Evolutionary conservation across 92 coral and sea anemone species (phyloP).

Genomic region (Heliopora coerulea): DNA sequence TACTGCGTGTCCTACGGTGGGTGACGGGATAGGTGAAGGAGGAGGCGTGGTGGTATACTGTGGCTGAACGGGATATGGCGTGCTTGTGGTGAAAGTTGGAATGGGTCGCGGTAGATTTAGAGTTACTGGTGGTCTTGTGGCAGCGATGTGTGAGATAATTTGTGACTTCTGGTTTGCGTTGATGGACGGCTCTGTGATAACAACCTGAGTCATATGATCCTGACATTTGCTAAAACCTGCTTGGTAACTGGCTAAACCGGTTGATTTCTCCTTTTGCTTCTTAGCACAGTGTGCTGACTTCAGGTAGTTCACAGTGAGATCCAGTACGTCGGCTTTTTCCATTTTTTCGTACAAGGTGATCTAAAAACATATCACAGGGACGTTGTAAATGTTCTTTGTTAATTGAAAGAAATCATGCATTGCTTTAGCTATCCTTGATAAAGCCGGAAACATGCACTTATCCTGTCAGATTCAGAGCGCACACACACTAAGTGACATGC

Average conservation of each 20-base stretch:
- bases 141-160: slow-evolving; percentile 40
- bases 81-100: slow-evolving; percentile 10
- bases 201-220: slow-evolving; percentile 34
- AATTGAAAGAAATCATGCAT: too few relatives aligned
- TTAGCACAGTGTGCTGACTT: slow-evolving; percentile 44
- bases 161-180: slow-evolving; percentile 37
- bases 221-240: slow-evolving; percentile 38
- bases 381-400: too few relatives aligned
- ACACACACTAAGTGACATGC: too few relatives aligned
- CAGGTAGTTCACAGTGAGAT: slow-evolving; percentile 87
- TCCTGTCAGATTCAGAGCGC: too few relatives aligned
- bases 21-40: slow-evolving; percentile 39
- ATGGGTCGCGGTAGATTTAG: slow-evolving; percentile 25
- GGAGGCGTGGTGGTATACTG: slow-evolving; percentile 39
- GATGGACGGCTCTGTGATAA: slow-evolving; percentile 39
- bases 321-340: slow-evolving; percentile 98
- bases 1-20: slow-evolving; percentile 17
- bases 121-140: slow-evolving; percentile 7
- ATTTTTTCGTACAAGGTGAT: slow-evolving; percentile 62
- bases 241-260: slow-evolving; percentile 40
- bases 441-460: too few relatives aligned
- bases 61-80: slow-evolving; percentile 5
- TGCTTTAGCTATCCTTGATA: too few relatives aligned
- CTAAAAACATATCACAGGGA: neutral
- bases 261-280: slow-evolving; percentile 7